Percentiles rank a stretch among this genome's conserved stretches.
These are phyloP conservation scores for Cryptoblepharus egeriae DNA, from an alignment of 2,797 vertebrate genomes.

Conservation along the genomic window DNA sequence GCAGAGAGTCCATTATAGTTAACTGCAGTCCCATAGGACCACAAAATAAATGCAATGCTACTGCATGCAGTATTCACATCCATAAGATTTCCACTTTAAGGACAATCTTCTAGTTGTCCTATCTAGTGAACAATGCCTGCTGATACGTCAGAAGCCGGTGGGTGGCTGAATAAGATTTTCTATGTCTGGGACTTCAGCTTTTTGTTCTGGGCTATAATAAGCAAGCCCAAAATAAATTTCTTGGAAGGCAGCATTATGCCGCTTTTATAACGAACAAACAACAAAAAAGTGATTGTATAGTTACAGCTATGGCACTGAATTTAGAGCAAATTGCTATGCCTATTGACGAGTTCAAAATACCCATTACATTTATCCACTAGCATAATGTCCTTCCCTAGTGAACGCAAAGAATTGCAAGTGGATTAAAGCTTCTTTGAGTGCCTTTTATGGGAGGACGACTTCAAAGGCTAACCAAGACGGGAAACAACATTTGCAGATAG, in stretches of 20 bases:
- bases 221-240: not conserved
- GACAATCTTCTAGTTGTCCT: too few relatives aligned
- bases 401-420: not conserved
- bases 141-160: too few relatives aligned
- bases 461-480: slow-evolving; percentile 27
- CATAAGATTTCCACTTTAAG: too few relatives aligned
- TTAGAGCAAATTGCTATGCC: slow-evolving; percentile 30
- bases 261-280: not conserved
- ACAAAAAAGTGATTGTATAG: not conserved
- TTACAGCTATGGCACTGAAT: not conserved
- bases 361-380: not conserved
- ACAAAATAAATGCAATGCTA: too few relatives aligned
- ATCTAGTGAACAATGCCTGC: too few relatives aligned
- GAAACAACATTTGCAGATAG: not conserved
- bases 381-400: not conserved
- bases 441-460: not conserved
- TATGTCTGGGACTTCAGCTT: too few relatives aligned
- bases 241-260: not conserved
- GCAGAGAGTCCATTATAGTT: too few relatives aligned
- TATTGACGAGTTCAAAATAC: not conserved
- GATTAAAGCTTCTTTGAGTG: slow-evolving; percentile 14
- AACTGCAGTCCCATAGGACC: too few relatives aligned
- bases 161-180: too few relatives aligned
- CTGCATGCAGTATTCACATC: too few relatives aligned
- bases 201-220: too few relatives aligned